Evolutionary conservation across 1,140 invertebrate species (phyloP), one percentile per base, ranked within the genome.

Genomic region (Nebria ingens): DNA sequence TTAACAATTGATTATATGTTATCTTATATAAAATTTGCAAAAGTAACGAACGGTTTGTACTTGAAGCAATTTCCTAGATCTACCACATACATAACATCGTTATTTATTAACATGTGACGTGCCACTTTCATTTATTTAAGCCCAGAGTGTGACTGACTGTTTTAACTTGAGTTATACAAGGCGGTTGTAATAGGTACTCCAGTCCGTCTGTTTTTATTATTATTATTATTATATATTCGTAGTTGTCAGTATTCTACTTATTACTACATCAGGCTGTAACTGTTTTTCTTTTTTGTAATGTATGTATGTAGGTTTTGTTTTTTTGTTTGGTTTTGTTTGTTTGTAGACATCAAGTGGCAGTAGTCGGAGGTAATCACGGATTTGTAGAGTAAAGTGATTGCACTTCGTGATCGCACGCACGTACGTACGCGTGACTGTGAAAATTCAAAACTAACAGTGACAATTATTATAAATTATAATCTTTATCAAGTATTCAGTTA

Each of bases 41-140:
- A 69, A 69, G 64, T 68, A 69, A 68, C 64, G 63, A 67, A 67
- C 63, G 58, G 66, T 69, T 70, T 70, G 66, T 70, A 68, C 68
- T 69, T 65, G 60, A 70, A 68, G 65, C 65, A 68, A 66, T 70
- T 70, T 60, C 62, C 64, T 68, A 67, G 57, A 60, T 62, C 58
- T 59, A 63, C 66, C 66, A 65, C 62, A 58, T 62, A 61, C 58
- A 63, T 57, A 45, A 45, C 40, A 45, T 45, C 40, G 40, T 45
- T 45, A 45, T 45, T 45, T 12, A 45, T 45, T 45, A 45, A 45
- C 40, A 45, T 45, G 6, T 45, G 40, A 45, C 40, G 40, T 45
- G 40, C 40, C 40, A 45, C 40, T 45, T 45, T 45, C 40, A 45
- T 45, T 45, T 45, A 17, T 12, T 17, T n/a, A n/a, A 34, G n/a